phyloP scores from a whole-genome alignment of 2,113 vertebrate species.

The Amazona vittata region DNA sequence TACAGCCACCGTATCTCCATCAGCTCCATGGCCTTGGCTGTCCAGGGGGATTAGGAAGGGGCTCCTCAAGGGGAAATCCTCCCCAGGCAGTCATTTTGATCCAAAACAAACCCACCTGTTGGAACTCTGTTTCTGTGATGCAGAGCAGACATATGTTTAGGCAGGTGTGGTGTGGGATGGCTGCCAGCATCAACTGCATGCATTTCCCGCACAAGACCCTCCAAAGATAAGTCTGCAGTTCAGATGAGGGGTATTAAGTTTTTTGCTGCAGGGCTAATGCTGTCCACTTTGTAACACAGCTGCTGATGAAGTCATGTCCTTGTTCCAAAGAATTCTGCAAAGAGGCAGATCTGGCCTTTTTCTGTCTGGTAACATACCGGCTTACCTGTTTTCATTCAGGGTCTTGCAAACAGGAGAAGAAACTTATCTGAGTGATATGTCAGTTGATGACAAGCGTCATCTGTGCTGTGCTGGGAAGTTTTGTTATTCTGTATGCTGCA shows the following conservation, averaged over 20 bases:
- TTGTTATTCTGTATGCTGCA: background rate
- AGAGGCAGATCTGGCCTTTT: background rate
- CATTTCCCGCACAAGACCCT: background rate
- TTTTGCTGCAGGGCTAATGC: background rate
- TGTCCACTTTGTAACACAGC: background rate
- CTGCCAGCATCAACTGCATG: background rate
- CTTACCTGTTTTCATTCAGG: background rate
- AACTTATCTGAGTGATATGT: background rate
- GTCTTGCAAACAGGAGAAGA: background rate
- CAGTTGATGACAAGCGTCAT: background rate
- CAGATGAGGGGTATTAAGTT: background rate
- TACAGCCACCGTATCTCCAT: no score
- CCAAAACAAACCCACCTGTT: background rate
- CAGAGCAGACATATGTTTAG: constrained; percentile 1
- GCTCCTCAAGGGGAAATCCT: background rate
- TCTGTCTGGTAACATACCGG: accelerated
- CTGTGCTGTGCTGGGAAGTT: background rate
- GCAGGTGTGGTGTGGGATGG: background rate
- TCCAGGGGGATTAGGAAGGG: background rate
- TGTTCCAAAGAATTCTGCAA: background rate
- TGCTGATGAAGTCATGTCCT: background rate
- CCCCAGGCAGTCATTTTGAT: background rate
- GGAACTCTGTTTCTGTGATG: background rate
- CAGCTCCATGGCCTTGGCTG: background rate
- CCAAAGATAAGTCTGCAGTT: background rate